Evolutionary conservation across 2,888 invertebrate species (phyloP).

Genomic region (Amiota minor): DNA sequence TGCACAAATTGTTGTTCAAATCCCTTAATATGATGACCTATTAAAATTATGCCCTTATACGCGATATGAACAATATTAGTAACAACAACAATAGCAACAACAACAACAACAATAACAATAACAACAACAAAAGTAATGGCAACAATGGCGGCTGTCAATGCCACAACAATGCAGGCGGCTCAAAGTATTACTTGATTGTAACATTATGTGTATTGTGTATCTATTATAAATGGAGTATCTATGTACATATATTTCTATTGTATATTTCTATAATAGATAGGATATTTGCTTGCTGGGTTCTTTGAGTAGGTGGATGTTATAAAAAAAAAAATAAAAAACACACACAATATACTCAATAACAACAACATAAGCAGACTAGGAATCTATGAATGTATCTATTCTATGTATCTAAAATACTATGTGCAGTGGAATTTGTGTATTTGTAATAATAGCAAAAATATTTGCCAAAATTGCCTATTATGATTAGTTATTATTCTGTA

Average conservation of each 20-base stretch:
- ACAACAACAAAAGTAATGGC: constrained; percentile 21
- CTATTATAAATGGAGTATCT: too few relatives aligned
- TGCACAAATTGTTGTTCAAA: constrained; percentile 54
- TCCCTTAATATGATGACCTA: constrained; percentile 68
- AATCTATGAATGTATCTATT: neutral
- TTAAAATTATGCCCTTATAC: constrained; percentile 56
- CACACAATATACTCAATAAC: neutral
- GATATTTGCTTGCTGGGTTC: too few relatives aligned
- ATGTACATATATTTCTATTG: too few relatives aligned
- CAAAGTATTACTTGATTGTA: constrained; percentile 14
- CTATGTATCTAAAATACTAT: too few relatives aligned
- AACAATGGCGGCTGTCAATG: neutral
- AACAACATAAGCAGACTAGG: neutral
- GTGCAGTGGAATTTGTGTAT: too few relatives aligned
- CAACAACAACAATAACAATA: neutral
- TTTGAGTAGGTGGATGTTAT: too few relatives aligned
- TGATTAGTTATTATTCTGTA: neutral
- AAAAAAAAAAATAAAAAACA: neutral
- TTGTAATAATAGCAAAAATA: constrained; percentile 24
- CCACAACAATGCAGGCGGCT: neutral
- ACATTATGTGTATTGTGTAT: neutral
- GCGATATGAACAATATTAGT: constrained; percentile 39
- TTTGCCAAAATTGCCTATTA: constrained; percentile 25
- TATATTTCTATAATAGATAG: too few relatives aligned
- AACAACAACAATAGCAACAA: constrained; percentile 14